A percentile compares a stretch with the other conserved stretches of the same genome.
Conservation (phyloP, 2,888 invertebrate genomes). For the Temnothorax rugatulus region DNA sequence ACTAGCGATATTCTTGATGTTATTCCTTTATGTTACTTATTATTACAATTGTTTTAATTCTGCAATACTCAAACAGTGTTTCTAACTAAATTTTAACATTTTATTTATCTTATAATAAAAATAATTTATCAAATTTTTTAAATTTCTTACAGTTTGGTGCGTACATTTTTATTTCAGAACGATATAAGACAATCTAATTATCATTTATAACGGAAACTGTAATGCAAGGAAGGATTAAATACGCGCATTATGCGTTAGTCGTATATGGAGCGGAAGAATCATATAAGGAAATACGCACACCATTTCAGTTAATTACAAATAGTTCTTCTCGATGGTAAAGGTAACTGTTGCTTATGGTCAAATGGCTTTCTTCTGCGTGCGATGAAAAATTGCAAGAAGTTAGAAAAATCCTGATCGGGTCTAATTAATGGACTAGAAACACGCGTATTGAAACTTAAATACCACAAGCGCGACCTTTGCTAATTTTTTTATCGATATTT, state of each 20-base stretch:
- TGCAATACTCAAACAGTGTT: background rate
- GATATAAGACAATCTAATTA: background rate
- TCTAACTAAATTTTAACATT: background rate
- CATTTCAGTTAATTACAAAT: background rate
- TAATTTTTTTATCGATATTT: background rate
- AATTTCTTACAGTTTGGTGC: background rate
- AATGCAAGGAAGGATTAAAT: background rate
- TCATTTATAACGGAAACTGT: background rate
- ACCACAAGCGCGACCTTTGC: background rate
- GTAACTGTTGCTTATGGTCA: slow-evolving; percentile 16
- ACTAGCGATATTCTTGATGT: background rate
- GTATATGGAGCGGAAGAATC: slow-evolving; percentile 32
- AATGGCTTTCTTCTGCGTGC: background rate
- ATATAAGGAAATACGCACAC: slow-evolving; percentile 2
- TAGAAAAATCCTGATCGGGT: background rate
- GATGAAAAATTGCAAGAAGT: slow-evolving; percentile 8
- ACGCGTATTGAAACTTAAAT: background rate
- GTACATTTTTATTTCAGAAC: background rate
- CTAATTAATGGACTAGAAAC: background rate
- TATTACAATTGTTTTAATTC: background rate
- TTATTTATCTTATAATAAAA: background rate
- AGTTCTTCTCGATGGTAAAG: background rate
- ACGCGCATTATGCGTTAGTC: slow-evolving; percentile 1
- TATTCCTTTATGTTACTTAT: background rate
- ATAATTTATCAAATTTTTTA: background rate